These are phyloP conservation scores for Synanthedon vespiformis DNA, from an alignment of 2,888 invertebrate genomes.

Conservation along the genomic window DNA sequence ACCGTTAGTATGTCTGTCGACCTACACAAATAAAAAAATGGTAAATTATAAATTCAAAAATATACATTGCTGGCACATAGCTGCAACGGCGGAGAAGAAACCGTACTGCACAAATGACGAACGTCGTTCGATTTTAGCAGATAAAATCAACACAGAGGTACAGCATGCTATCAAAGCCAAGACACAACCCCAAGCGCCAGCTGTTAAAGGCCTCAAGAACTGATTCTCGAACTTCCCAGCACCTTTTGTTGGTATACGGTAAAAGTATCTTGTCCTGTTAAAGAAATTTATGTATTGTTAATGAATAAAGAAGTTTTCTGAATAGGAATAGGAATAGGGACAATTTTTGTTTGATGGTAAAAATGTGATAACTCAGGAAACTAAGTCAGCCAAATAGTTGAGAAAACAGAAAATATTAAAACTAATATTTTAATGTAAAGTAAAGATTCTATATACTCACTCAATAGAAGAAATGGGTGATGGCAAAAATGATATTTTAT, in stretches of 20 bases:
- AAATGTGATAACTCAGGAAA: no score
- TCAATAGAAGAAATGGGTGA: constrained; percentile 29
- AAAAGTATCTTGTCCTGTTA: constrained; percentile 40
- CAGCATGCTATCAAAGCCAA: constrained; percentile 31
- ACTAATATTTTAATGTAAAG: not conserved
- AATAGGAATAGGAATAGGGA: no score
- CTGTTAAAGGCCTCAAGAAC: constrained; percentile 55
- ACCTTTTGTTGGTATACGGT: constrained; percentile 41
- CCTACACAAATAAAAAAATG: no score
- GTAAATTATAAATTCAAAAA: constrained; percentile 3
- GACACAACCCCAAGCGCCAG: constrained; percentile 42
- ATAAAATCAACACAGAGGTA: constrained; percentile 29
- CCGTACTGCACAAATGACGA: constrained; percentile 32
- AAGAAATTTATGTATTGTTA: no score
- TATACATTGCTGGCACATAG: constrained; percentile 53
- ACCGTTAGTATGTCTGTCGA: no score
- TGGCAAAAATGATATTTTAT: constrained; percentile 19
- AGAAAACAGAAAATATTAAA: no score
- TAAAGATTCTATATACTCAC: constrained; percentile 22
- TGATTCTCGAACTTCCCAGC: constrained; percentile 51
- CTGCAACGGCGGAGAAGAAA: constrained; percentile 48
- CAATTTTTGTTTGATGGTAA: no score
- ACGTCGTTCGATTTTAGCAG: constrained; percentile 35
- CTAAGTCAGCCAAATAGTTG: no score
- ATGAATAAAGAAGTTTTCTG: no score